Evolutionary conservation across 2,113 vertebrate genomes (phyloP), one percentile per base, ranked within the genome.

Genomic region (Hemicordylus capensis): DNA sequence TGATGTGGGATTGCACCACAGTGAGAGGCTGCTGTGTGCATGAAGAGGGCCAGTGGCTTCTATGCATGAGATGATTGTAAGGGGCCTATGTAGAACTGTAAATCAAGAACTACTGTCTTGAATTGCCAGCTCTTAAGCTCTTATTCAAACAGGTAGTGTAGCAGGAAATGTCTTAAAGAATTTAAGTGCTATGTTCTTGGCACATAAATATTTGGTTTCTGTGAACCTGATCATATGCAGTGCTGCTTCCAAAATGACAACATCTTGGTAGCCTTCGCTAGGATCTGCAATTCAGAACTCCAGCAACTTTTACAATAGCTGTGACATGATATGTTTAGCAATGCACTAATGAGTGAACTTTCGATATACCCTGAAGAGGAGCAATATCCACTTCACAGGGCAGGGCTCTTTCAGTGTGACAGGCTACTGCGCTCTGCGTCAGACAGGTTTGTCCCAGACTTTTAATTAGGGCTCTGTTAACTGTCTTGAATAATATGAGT

Each of bases 261-360:
- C 2, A 19, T 76, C 15, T 86, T 69, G 61, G 83, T 61, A 88
- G 56, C 9, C 87, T 79, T 56, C 64, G 19, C 83, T 85, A 75
- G 80, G 80, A 48, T 8, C 59, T 73, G n/a, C 73, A 87, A 86
- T 79, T 17, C 51, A 83, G 89, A 89, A 54, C 46, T 87, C 74
- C 28, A 46, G 42, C 22, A 75, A 10, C 0, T 75, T 84, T 82
- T 89, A 24, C 46, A 88, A 87, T 74, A n/a, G 37, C 2, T 76
- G 0, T 75, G 75, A 51, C 37, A 67, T 87, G 84, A 61, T 81
- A 31, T 37, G 61, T 69, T 64, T 72, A 66, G 12, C 77, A 84
- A 39, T 61, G 59, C 17, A 44, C 19, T 78, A 80, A 66, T 59
- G 78, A 15, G 1, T 76, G 61, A 48, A 74, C 83, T 85, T 46